Conservation (phyloP, 2,888 invertebrate species). For the Thymelicus sylvestris region DNA sequence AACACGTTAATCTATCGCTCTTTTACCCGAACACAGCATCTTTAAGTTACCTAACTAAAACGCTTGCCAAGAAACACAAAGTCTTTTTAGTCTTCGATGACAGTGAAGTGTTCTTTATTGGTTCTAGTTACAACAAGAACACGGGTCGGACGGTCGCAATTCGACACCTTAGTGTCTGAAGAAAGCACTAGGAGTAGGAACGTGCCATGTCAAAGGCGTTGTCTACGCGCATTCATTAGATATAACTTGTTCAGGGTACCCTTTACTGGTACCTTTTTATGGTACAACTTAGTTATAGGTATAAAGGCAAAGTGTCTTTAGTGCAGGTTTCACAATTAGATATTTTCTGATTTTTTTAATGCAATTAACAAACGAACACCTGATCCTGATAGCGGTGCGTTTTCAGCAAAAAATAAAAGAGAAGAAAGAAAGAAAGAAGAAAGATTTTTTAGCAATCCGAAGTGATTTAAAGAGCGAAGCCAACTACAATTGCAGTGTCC, state of each 20-base stretch:
- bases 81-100: neutral
- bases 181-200: constrained; percentile 9
- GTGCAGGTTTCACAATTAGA: too few species aligned
- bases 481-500: too few species aligned
- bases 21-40: neutral
- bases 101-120: constrained; percentile 1
- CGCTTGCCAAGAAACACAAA: neutral
- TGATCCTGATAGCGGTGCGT: too few species aligned
- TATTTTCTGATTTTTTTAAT: too few species aligned
- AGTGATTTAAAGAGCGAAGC: too few species aligned
- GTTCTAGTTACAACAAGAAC: neutral
- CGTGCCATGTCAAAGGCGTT: constrained; percentile 8
- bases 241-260: neutral
- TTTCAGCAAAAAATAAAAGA: too few species aligned
- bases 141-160: neutral
- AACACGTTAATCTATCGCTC: too few species aligned
- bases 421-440: too few species aligned
- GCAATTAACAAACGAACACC: too few species aligned
- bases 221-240: constrained; percentile 1
- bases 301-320: too few species aligned
- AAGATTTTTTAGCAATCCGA: too few species aligned
- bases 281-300: neutral
- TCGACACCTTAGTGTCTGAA: constrained; percentile 1
- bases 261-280: neutral
- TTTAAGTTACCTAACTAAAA: neutral